A percentile compares a stretch with the other conserved stretches of the same genome.
phyloP scores from a whole-genome alignment of 2,797 vertebrate genomes.

The Pangasius sanitwongsei region DNA sequence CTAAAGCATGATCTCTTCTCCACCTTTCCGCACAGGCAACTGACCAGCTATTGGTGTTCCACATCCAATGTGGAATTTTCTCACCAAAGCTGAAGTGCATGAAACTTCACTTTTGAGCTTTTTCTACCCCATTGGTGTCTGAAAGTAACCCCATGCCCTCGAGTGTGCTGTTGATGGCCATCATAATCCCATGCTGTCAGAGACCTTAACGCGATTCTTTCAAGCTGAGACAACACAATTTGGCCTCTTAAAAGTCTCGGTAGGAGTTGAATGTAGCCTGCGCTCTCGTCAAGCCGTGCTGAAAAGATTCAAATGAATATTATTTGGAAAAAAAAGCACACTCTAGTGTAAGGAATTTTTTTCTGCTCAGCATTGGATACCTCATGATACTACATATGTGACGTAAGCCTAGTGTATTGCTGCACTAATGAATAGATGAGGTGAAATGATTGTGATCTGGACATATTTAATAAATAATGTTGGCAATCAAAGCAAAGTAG shows the following conservation, averaged over 20 bases:
- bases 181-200: slow-evolving; percentile 55
- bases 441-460: not conserved
- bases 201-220: slow-evolving; percentile 44
- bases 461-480: not conserved
- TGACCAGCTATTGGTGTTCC: slow-evolving; percentile 31
- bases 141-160: slow-evolving; percentile 47
- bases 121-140: slow-evolving; percentile 35
- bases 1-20: slow-evolving; percentile 4
- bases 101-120: slow-evolving; percentile 20
- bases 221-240: slow-evolving; percentile 46
- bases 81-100: slow-evolving; percentile 31
- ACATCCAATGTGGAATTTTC: slow-evolving; percentile 26
- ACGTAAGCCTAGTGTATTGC: not conserved
- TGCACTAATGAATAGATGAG: not conserved
- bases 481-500: not conserved
- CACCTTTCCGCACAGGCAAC: slow-evolving; percentile 4
- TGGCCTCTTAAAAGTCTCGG: slow-evolving; percentile 22
- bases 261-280: slow-evolving; percentile 32
- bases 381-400: not conserved
- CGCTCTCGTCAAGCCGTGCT: not conserved
- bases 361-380: not conserved
- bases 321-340: not conserved
- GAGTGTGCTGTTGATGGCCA: slow-evolving; percentile 50
- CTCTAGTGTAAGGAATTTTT: not conserved
- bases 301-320: slow-evolving; percentile 13